Base-by-base conservation (phyloP, 2,113 vertebrate species). In the Bagarius yarrelli region DNA sequence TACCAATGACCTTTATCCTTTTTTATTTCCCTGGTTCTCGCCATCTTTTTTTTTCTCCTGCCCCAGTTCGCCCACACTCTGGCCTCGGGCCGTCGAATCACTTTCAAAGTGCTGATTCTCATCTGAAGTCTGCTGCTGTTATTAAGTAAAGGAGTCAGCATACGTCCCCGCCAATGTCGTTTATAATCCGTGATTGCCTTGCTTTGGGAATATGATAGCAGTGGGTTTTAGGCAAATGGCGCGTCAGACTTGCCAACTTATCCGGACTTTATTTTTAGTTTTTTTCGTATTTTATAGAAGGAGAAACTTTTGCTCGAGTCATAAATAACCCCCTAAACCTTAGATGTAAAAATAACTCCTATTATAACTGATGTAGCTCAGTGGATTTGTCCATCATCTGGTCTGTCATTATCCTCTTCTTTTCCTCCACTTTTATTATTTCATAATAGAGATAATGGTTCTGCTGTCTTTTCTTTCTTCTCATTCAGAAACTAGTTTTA, bases 101-200 rank as follows among this genome's bases (percentile, higher is more conserved):
- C 88, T 95, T 96, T 95, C 94, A 95, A 95, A 95, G 94, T 92
- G 91, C 87, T 21, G 30, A 92, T 94, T 92, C 92, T 94, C 94
- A 92, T 93, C 92, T 95, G 93, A 94, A 93, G 92, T 92, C 88
- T 89, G 89, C 92, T 93, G 92, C 93, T 94, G 94, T 95, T 94
- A 93, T 91, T 84, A 89, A 90, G 90, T 86, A 84, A 63, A 84
- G 90, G 88, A 88, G 89, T 88, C 88, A 81, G 82, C 87, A 91
- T 91, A 92, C 86, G 87, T 88, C 90, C 88, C 19, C 55, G 81
- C 88, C 79, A 83, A 91, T 85, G 77, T 52, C 85, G 80, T 70
- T 67, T 16, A 70, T 81, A 83, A 83, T 86, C 85, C 55, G 19
- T 83, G 82, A 85, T 85, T 69, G 73, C 55, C 60, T 81, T 80